phyloP scores from a whole-genome alignment of 1,140 invertebrate species.

The Pseudomyrmex cubaensis region DNA sequence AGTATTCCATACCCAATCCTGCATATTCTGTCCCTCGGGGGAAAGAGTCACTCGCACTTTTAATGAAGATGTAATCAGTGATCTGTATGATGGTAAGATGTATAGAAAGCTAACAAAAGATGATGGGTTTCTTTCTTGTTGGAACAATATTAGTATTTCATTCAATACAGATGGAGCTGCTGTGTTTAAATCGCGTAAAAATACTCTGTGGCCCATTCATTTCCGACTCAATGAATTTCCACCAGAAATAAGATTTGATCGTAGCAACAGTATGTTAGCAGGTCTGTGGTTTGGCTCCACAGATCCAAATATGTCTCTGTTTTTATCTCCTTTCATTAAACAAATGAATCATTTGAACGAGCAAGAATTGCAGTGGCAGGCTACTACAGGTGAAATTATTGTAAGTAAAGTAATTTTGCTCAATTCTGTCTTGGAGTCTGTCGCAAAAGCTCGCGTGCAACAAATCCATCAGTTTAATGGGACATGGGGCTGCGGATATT shows the following conservation, averaged over 20 bases:
- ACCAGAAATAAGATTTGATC: background rate
- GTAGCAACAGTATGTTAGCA: constrained; percentile 1
- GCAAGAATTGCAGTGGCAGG: background rate
- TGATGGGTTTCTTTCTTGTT: background rate
- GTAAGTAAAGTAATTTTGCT: constrained; percentile 1
- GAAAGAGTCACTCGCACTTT: background rate
- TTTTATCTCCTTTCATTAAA: background rate
- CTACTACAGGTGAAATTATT: background rate
- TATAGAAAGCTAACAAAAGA: constrained; percentile 3
- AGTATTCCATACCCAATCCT: no score
- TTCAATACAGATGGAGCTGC: background rate
- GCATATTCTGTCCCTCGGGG: no score
- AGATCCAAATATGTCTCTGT: constrained; percentile 17
- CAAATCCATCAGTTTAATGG: constrained; percentile 5
- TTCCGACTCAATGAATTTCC: constrained; percentile 14
- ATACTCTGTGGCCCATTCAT: constrained; percentile 8
- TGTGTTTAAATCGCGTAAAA: constrained; percentile 24
- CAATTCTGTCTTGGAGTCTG: constrained; percentile 1
- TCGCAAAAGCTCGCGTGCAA: background rate
- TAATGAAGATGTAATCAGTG: background rate
- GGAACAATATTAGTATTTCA: constrained; percentile 12
- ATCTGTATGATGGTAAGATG: background rate
- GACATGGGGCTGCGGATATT: background rate
- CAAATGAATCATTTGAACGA: constrained; percentile 1
- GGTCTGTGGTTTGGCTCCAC: constrained; percentile 12